These are phyloP conservation scores for Neosilurus hyrtlii DNA, from an alignment of 2,797 vertebrate species.

Conservation along the genomic window DNA sequence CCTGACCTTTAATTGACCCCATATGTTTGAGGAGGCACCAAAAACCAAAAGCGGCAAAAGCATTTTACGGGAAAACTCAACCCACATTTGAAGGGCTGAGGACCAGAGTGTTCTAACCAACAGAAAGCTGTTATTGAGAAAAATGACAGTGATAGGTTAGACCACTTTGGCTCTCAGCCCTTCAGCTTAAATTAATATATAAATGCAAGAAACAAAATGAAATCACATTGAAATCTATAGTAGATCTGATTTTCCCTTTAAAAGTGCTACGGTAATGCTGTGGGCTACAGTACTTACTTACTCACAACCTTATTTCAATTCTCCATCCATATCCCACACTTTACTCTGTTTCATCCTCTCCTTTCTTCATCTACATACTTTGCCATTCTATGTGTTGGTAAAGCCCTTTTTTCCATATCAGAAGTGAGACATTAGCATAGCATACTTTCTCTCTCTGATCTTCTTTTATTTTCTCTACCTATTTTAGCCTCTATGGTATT, in stretches of 20 bases:
- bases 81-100: neutral
- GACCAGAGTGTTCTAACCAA: too few relatives aligned
- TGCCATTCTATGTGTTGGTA: conserved; percentile 33
- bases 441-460: neutral
- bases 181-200: conserved; percentile 23
- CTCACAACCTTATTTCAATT: conserved; percentile 37
- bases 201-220: neutral
- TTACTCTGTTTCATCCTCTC: conserved; percentile 66
- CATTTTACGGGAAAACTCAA: neutral
- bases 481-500: neutral
- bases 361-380: conserved; percentile 64
- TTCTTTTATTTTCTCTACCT: neutral
- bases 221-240: neutral
- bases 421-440: neutral
- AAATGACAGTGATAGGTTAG: too few relatives aligned
- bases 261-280: neutral
- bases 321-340: conserved; percentile 52
- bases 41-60: neutral
- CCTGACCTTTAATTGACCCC: neutral
- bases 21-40: neutral
- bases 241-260: neutral
- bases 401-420: conserved; percentile 2
- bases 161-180: too few relatives aligned
- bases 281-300: conserved; percentile 59
- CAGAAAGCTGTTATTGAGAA: too few relatives aligned